phyloP scores from a whole-genome alignment of 2,113 vertebrate genomes.

The Terrapene triunguis region DNA sequence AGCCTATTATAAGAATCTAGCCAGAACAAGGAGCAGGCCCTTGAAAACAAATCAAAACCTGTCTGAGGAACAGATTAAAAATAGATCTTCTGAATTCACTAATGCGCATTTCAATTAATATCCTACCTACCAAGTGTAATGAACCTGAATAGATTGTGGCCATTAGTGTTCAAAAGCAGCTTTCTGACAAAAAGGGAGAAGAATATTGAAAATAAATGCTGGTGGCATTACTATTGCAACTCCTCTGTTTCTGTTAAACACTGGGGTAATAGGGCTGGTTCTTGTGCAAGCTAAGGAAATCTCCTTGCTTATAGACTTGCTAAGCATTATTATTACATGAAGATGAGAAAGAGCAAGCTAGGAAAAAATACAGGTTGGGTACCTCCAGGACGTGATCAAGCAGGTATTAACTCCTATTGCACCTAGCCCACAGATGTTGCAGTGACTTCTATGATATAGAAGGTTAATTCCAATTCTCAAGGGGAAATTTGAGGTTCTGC shows the following conservation, averaged over 20 bases:
- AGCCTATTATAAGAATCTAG: neutral
- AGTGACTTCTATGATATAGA: neutral
- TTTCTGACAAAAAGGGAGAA: neutral
- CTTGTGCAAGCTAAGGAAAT: neutral
- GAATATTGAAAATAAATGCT: neutral
- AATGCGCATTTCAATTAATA: slow-evolving; percentile 45
- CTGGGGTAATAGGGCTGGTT: slow-evolving; percentile 10
- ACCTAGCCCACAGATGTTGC: neutral
- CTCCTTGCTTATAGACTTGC: neutral
- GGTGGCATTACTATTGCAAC: neutral
- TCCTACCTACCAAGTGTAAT: slow-evolving; percentile 44
- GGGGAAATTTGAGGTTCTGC: neutral
- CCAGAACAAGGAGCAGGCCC: neutral
- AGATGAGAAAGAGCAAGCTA: neutral
- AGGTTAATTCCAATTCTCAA: neutral
- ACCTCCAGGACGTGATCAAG: neutral
- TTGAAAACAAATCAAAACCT: slow-evolving; percentile 67
- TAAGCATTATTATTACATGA: slow-evolving; percentile 28
- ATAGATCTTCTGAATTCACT: slow-evolving; percentile 20
- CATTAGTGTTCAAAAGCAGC: slow-evolving; percentile 26
- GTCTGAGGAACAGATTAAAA: slow-evolving; percentile 43
- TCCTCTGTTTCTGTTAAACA: neutral
- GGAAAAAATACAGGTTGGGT: neutral
- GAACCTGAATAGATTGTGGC: slow-evolving; percentile 27
- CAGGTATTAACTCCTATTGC: neutral